These are phyloP conservation scores for Oeneis ivallda DNA, from an alignment of 2,888 invertebrate species.

Conservation along the genomic window DNA sequence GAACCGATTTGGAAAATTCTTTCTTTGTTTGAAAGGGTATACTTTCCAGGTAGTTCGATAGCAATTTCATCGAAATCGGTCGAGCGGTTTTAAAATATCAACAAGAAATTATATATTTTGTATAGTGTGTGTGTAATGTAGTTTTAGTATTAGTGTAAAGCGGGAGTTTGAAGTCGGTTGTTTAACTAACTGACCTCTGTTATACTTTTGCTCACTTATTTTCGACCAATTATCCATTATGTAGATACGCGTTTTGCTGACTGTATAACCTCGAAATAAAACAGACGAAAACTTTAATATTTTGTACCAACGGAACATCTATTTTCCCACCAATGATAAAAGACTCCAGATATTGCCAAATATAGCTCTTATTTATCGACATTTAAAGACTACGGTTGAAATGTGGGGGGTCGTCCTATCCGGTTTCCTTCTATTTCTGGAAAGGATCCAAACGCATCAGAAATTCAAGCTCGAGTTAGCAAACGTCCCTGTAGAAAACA, in stretches of 20 bases:
- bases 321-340: constrained; percentile 22
- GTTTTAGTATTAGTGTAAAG: too few species aligned
- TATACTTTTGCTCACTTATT: too few species aligned
- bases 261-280: not conserved
- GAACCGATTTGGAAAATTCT: too few species aligned
- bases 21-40: too few species aligned
- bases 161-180: too few species aligned
- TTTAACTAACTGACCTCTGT: too few species aligned
- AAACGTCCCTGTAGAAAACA: constrained; percentile 42
- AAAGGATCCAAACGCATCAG: constrained; percentile 47
- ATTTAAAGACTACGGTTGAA: constrained; percentile 15
- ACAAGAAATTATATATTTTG: too few species aligned
- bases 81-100: too few species aligned
- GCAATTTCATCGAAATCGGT: too few species aligned
- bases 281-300: constrained; percentile 39
- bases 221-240: too few species aligned
- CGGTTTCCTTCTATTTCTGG: constrained; percentile 41
- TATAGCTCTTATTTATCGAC: constrained; percentile 13
- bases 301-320: constrained; percentile 17
- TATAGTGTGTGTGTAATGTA: too few species aligned
- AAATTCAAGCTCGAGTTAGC: constrained; percentile 45
- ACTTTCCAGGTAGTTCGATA: too few species aligned
- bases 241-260: not conserved
- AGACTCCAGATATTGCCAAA: constrained; percentile 13
- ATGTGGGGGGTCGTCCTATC: constrained; percentile 22